Conservation (phyloP, 1,140 invertebrate species). For the Lethrus apterus region DNA sequence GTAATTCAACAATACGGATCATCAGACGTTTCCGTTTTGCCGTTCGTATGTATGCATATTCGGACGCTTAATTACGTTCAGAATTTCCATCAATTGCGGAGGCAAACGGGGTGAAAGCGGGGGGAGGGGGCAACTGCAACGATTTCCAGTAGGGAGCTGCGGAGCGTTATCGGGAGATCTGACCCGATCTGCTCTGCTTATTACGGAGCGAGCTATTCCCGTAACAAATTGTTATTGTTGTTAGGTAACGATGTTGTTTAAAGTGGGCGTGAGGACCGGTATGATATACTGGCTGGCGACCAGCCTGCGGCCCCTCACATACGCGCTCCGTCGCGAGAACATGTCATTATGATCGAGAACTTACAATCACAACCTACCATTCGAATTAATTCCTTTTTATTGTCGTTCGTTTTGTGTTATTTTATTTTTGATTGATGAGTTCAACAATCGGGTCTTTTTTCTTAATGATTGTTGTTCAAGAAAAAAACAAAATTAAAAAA, state of each 20-base stretch:
- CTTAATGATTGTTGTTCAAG: neutral
- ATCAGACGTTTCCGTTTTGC: too few species aligned
- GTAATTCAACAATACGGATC: too few species aligned
- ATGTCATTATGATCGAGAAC: conserved; percentile 32
- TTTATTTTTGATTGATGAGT: neutral
- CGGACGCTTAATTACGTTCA: too few species aligned
- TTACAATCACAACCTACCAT: conserved; percentile 27
- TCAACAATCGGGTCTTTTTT: neutral
- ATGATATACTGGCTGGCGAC: conserved; percentile 35
- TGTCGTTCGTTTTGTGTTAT: neutral
- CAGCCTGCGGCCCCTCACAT: conserved; percentile 30
- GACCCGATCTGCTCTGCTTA: conserved; percentile 37
- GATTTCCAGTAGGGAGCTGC: too few species aligned
- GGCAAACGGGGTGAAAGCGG: too few species aligned
- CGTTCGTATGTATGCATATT: too few species aligned
- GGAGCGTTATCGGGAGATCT: too few species aligned
- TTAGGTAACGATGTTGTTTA: conserved; percentile 40
- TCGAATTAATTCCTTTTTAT: conserved; percentile 16
- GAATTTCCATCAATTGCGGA: too few species aligned
- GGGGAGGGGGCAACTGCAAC: too few species aligned
- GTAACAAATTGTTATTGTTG: conserved; percentile 44
- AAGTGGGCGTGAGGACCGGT: conserved; percentile 36
- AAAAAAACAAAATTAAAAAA: neutral
- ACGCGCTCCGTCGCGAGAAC: conserved; percentile 27
- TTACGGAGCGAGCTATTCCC: conserved; percentile 33